A percentile compares a stretch with the other conserved stretches of the same genome.
phyloP scores from a whole-genome alignment of 2,113 vertebrate genomes.

The Euleptes europaea region DNA sequence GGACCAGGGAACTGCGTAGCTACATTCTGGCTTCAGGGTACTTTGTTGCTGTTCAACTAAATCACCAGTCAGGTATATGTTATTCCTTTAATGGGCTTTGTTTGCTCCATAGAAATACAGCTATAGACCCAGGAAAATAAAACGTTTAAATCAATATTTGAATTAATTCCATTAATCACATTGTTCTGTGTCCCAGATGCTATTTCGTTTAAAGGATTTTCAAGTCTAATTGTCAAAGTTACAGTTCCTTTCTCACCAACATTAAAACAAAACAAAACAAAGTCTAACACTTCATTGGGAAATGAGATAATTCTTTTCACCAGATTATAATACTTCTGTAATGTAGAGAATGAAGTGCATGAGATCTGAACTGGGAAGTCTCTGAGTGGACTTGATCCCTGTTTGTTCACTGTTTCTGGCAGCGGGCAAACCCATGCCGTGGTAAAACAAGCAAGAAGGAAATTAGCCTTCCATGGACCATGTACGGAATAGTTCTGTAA shows the following conservation, averaged over 20 bases:
- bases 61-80: neutral
- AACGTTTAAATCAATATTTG: neutral
- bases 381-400: neutral
- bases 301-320: neutral
- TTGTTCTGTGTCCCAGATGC: neutral
- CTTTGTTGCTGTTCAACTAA: neutral
- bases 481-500: too few species aligned
- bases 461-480: too few species aligned
- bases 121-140: neutral
- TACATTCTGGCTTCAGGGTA: neutral
- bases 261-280: too few species aligned
- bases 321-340: neutral
- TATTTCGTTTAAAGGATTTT: neutral
- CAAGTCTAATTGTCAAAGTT: neutral
- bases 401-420: too few species aligned
- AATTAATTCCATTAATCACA: neutral
- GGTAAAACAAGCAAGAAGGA: too few species aligned
- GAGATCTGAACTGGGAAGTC: neutral
- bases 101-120: slow-evolving; percentile 14
- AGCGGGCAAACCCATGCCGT: too few species aligned
- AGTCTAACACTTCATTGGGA: too few species aligned
- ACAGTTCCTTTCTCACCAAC: neutral
- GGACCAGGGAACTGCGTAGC: neutral
- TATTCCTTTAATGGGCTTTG: slow-evolving; percentile 1
- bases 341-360: too few species aligned